Evolutionary conservation across 2,797 vertebrate species (phyloP).

Genomic region (Holocentrus rufus): DNA sequence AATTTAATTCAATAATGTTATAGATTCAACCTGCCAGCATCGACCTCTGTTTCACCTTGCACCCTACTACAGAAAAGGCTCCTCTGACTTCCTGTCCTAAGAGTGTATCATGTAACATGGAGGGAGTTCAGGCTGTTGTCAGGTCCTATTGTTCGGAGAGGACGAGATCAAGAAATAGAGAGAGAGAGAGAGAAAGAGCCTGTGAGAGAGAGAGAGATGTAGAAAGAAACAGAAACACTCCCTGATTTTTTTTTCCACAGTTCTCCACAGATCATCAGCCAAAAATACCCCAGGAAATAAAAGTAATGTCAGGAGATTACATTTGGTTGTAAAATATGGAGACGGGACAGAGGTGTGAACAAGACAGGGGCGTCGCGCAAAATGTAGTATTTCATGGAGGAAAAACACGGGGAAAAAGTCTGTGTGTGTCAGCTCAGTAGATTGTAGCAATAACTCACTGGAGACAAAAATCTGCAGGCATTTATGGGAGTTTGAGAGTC

Average conservation of each 20-base stretch:
- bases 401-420: constrained; percentile 10
- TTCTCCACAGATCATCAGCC: constrained; percentile 28
- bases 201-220: constrained; percentile 6
- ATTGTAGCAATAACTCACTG: constrained; percentile 32
- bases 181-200: neutral
- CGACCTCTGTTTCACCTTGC: too few relatives aligned
- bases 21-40: too few relatives aligned
- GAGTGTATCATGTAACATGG: neutral
- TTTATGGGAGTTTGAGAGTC: constrained; percentile 16
- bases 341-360: neutral
- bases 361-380: neutral
- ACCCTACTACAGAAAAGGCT: neutral
- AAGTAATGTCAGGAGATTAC: constrained; percentile 7
- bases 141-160: constrained; percentile 22
- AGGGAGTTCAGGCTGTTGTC: constrained; percentile 21
- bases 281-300: constrained; percentile 33
- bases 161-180: constrained; percentile 15
- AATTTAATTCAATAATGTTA: neutral
- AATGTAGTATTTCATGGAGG: neutral
- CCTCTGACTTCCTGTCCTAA: neutral
- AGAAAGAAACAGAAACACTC: constrained; percentile 23
- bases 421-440: constrained; percentile 12
- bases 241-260: too few relatives aligned
- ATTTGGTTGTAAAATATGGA: constrained; percentile 19
- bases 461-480: constrained; percentile 21